phyloP scores from a whole-genome alignment of 1,140 invertebrate species.

The Ganaspis sp. region DNA sequence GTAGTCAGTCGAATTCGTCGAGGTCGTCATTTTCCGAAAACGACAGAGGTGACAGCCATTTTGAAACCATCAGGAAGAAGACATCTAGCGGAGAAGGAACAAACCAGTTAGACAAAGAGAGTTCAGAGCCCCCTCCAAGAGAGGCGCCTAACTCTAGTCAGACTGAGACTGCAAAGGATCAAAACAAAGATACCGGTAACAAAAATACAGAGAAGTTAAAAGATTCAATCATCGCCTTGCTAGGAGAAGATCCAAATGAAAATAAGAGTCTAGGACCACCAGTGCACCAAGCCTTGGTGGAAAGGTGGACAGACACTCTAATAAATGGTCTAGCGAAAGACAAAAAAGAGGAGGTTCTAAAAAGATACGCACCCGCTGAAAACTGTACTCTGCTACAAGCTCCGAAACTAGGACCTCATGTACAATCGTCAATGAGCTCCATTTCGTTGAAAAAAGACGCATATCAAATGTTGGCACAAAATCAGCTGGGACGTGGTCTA shows the following conservation, averaged over 20 bases:
- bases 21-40: too few species aligned
- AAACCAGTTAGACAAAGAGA: too few species aligned
- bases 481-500: not conserved
- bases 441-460: not conserved
- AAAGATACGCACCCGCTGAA: not conserved
- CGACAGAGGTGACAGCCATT: too few species aligned
- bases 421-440: not conserved
- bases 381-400: not conserved
- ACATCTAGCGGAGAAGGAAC: too few species aligned
- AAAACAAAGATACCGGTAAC: not conserved
- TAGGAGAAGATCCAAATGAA: not conserved
- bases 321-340: not conserved
- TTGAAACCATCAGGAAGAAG: too few species aligned
- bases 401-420: not conserved
- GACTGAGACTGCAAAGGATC: not conserved
- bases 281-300: not conserved
- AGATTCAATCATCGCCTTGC: not conserved
- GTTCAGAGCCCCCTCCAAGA: not conserved
- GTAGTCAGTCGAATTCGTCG: too few species aligned
- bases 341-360: not conserved
- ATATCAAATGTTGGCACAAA: not conserved
- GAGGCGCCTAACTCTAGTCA: not conserved
- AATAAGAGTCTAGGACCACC: not conserved
- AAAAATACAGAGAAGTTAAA: not conserved
- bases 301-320: not conserved